Evolutionary conservation across 2,888 invertebrate genomes (phyloP), one percentile per base, ranked within the genome.

Genomic region (Drosophila paracracens): DNA sequence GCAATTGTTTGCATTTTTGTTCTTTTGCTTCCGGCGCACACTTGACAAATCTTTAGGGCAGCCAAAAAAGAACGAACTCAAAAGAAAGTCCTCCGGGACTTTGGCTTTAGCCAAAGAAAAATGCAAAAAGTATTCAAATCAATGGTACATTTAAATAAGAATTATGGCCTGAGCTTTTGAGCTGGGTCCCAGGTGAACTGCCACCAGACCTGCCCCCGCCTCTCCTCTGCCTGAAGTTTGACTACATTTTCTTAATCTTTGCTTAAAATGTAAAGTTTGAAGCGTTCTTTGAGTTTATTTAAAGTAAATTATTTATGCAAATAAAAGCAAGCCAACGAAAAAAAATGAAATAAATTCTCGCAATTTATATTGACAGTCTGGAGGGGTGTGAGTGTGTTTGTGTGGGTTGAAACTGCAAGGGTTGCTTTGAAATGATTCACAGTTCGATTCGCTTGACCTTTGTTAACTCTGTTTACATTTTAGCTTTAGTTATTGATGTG

Each of bases 221-320:
- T 6, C 51, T 21, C 7, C 25, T 27, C 11, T 18, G 21, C 33
- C 31, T 31, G 38, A 46, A 33, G 31, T 13, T 51, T 50, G 43
- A 31, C 31, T 2, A 35, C 52, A 10, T 13, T 60, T 57, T 54
- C 57, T 63, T 43, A 59, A 70, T 69, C 48, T 69, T 59, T 74
- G 50, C 52, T 48, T 53, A 40, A 69, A 65, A 65, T 36, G 60
- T 50, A 54, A 71, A 80, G 66, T 81, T 81, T 77, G 74, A 76
- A 79, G 77, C 64, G 57, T 69, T 83, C 71, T 74, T 73, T 65
- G 81, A 83, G 86, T 88, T 88, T 76, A 84, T 89, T 89, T 88
- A 89, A 87, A 89, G 77, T 89, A 84, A 87, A 87, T 87, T 87
- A 89, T 89, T 89, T 89, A 84, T 83, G 89, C 81, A 86, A 86